Evolutionary conservation across 2,113 vertebrate genomes (phyloP).

Genomic region (Urocitellus parryii): DNA sequence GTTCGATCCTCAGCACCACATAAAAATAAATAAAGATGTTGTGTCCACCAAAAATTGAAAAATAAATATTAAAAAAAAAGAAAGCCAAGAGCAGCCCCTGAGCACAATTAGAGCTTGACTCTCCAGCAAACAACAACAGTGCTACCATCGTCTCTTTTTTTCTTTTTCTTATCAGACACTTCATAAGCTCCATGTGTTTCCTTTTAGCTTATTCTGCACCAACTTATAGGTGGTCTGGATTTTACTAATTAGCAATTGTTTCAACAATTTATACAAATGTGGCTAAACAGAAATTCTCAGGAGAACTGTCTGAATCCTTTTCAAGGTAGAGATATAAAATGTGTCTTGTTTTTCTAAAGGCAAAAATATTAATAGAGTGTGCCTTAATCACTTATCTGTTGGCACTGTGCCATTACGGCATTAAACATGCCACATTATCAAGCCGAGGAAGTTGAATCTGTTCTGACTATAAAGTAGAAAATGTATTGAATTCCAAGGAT

Average conservation of each 20-base stretch:
- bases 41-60: too few species aligned
- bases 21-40: too few species aligned
- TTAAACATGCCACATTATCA: background rate
- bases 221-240: background rate
- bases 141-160: background rate
- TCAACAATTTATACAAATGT: background rate
- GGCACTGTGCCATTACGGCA: background rate
- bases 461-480: background rate
- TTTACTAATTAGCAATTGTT: conserved; percentile 21
- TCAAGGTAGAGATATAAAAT: conserved; percentile 12
- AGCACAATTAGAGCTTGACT: background rate
- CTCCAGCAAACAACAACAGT: background rate
- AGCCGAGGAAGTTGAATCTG: too few species aligned
- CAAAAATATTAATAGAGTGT: background rate
- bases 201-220: background rate
- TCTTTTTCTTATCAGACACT: background rate
- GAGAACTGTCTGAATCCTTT: conserved; percentile 17
- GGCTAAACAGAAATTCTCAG: background rate
- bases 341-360: conserved; percentile 54
- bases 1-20: too few species aligned
- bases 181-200: background rate
- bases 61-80: background rate
- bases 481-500: background rate
- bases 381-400: background rate
- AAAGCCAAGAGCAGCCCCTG: background rate